A percentile compares a stretch with the other conserved stretches of the same genome.
phyloP scores from a whole-genome alignment of 1,140 invertebrate species.

The Oryctes rhinoceros region DNA sequence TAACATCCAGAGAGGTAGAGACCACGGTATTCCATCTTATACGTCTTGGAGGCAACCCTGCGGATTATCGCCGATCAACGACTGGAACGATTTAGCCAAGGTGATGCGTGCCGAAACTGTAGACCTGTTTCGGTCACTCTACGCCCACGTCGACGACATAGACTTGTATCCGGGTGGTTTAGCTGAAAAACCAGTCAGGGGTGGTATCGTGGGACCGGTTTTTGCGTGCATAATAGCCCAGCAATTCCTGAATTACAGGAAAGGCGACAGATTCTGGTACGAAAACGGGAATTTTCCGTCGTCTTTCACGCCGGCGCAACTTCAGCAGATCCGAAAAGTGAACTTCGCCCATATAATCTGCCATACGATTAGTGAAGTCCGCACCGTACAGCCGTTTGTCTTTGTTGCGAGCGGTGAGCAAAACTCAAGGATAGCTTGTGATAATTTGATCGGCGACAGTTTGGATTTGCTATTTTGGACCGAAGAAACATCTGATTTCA shows the following conservation, averaged over 20 bases:
- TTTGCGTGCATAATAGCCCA: slow-evolving; percentile 96
- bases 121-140: slow-evolving; percentile 71
- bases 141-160: slow-evolving; percentile 82
- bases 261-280: slow-evolving; percentile 94
- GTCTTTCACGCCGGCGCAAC: slow-evolving; percentile 82
- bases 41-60: slow-evolving; percentile 84
- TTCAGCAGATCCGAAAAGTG: slow-evolving; percentile 83
- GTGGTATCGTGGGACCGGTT: slow-evolving; percentile 91
- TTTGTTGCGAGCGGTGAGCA: slow-evolving; percentile 73
- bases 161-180: slow-evolving; percentile 92
- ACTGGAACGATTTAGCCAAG: slow-evolving; percentile 78
- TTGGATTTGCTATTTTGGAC: slow-evolving; percentile 72
- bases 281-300: slow-evolving; percentile 79
- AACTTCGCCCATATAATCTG: slow-evolving; percentile 88
- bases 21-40: slow-evolving; percentile 89
- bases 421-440: slow-evolving; percentile 73
- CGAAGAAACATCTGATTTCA: slow-evolving; percentile 59
- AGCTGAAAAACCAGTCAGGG: slow-evolving; percentile 79
- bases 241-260: slow-evolving; percentile 87
- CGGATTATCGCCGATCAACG: slow-evolving; percentile 73
- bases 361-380: slow-evolving; percentile 78
- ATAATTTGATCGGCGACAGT: slow-evolving; percentile 74
- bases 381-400: slow-evolving; percentile 78
- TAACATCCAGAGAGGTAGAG: slow-evolving; percentile 88
- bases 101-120: slow-evolving; percentile 74